Percentiles rank a stretch among this genome's conserved stretches.
Conservation (phyloP, 2,797 vertebrate genomes). For the Notolepis coatsorum region DNA sequence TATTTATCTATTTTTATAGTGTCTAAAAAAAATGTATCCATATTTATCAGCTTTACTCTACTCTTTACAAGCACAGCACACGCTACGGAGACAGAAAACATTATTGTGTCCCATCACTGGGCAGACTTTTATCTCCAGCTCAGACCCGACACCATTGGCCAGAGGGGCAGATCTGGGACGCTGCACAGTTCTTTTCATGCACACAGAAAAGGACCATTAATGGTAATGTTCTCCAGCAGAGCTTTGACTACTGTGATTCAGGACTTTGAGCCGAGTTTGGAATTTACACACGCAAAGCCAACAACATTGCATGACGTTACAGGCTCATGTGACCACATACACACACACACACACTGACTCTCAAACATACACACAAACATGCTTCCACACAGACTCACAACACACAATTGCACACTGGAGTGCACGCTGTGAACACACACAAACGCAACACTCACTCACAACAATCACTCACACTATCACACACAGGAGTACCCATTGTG, state of each 20-base stretch:
- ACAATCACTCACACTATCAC: too few species aligned
- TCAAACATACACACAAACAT: neutral
- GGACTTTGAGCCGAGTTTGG: neutral
- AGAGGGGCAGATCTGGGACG: neutral
- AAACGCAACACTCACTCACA: neutral
- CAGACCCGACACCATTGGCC: too few species aligned
- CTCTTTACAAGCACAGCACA: too few species aligned
- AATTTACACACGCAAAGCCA: neutral
- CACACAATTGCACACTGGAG: neutral
- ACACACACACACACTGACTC: neutral
- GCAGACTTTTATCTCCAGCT: too few species aligned
- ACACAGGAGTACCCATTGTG: neutral
- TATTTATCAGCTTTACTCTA: too few species aligned
- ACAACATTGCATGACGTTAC: neutral
- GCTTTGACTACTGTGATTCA: neutral
- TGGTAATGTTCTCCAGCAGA: neutral
- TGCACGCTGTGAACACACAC: neutral
- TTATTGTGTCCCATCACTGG: too few species aligned
- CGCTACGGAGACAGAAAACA: too few species aligned
- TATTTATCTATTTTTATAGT: too few species aligned
- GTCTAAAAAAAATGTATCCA: too few species aligned
- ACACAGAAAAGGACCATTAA: neutral
- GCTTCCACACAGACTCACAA: neutral
- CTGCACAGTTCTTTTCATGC: neutral
- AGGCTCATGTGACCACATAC: neutral